Percentiles rank a stretch among this genome's conserved stretches.
Conservation (phyloP, 2,888 invertebrate genomes). For the Caenorhabditis doughertyi region DNA sequence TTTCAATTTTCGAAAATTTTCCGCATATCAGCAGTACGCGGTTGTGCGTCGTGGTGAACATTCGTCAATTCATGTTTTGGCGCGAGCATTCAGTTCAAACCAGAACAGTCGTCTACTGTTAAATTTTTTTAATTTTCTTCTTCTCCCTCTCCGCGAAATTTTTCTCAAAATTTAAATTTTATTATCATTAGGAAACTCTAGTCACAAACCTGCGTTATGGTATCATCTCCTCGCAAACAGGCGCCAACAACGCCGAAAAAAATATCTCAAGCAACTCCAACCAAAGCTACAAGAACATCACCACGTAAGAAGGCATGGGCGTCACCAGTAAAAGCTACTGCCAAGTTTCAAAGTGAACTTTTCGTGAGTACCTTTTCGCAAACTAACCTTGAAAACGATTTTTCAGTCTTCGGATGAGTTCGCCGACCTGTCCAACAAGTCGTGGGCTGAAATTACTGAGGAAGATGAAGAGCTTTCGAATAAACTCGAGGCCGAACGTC, state of each 20-base stretch:
- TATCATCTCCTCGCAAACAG: slow-evolving; percentile 54
- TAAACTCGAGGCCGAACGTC: slow-evolving; percentile 32
- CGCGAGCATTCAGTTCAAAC: slow-evolving; percentile 42
- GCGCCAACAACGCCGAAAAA: slow-evolving; percentile 52
- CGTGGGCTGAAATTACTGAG: slow-evolving; percentile 75
- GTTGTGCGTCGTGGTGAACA: slow-evolving; percentile 38
- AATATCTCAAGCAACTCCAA: slow-evolving; percentile 57
- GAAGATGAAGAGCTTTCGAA: slow-evolving; percentile 60
- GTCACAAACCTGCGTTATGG: slow-evolving; percentile 42
- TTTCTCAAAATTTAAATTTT: not conserved
- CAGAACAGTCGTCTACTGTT: not conserved
- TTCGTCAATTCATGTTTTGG: slow-evolving; percentile 43
- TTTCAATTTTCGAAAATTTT: not conserved
- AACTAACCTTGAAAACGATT: not conserved
- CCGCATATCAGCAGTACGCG: slow-evolving; percentile 7
- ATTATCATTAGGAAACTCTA: slow-evolving; percentile 15
- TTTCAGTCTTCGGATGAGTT: slow-evolving; percentile 67
- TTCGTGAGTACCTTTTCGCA: slow-evolving; percentile 63
- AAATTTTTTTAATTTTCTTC: not conserved
- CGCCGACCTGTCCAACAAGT: slow-evolving; percentile 69
- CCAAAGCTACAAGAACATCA: slow-evolving; percentile 66
- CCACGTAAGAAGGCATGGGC: slow-evolving; percentile 76
- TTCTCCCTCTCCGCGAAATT: too few relatives aligned
- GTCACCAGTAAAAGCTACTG: slow-evolving; percentile 62
- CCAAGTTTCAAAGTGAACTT: slow-evolving; percentile 48